These are phyloP conservation scores for Setipinna tenuifilis DNA, from an alignment of 2,797 vertebrate genomes.

Conservation along the genomic window DNA sequence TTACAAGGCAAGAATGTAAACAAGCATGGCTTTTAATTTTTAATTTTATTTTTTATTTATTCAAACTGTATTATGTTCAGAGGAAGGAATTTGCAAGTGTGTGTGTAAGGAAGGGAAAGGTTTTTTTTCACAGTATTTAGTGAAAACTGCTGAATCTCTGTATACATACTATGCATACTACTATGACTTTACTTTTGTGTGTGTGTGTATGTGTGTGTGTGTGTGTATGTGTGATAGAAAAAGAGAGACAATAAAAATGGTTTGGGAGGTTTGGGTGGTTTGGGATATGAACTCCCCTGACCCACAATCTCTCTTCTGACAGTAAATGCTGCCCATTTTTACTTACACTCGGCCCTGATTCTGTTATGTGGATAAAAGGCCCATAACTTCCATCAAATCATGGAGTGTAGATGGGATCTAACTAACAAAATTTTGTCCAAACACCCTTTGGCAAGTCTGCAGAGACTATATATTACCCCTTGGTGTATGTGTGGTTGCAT, in stretches of 20 bases:
- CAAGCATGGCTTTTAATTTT: no score
- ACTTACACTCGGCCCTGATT: conserved; percentile 9
- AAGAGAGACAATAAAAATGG: background rate
- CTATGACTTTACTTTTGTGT: no score
- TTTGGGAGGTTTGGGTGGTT: no score
- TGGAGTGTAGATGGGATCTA: background rate
- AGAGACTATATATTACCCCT: conserved; percentile 26
- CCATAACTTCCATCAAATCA: conserved; percentile 21
- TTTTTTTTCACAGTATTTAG: no score
- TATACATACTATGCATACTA: no score
- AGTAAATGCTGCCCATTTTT: background rate
- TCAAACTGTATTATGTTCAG: no score
- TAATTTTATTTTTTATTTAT: no score
- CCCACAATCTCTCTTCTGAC: conserved; percentile 13
- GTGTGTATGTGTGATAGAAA: background rate
- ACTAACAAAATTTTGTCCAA: conserved; percentile 2
- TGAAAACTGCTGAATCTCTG: no score
- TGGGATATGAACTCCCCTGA: background rate
- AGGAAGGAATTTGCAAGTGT: no score
- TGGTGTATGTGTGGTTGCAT: background rate
- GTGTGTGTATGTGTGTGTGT: conserved; percentile 14
- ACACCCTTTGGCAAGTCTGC: conserved; percentile 21
- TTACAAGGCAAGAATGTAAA: no score
- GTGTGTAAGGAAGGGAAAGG: no score
- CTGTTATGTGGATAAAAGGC: conserved; percentile 20